Evolutionary conservation across 2,888 invertebrate genomes (phyloP), one percentile per base, ranked within the genome.

Genomic region (Acronicta leporina): DNA sequence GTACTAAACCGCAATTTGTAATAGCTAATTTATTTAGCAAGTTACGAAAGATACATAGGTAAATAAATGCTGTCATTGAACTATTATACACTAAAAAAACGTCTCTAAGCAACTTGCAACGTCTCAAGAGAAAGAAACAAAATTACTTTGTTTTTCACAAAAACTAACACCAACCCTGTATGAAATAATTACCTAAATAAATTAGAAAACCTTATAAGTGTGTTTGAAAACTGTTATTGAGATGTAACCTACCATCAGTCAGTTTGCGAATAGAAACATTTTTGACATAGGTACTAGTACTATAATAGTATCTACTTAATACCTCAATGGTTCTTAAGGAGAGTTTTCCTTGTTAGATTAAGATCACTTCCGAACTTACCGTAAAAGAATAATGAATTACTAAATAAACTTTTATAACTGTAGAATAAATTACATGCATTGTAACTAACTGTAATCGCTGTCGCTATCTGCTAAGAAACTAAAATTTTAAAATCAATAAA

Each of bases 1-100:
- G 50, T 57, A 63, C 20, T 40, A 38, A 61, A 69, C 56, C 66
- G 45, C 63, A 69, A 55, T 61, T 60, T 58, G 63, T 53, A 55
- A 54, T 53, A 27, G 10, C 46, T 53, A 45, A 71, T 69, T 72
- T 47, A 45, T n/a, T 60, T 74, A 53, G 48, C n/a, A 46, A 30
- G 53, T 55, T 54, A 49, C 46, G 2, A 54, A 20, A 30, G 13
- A 27, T 6, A 20, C 5, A 25, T 42, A 27, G 16, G 10, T 50
- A 46, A 9, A 30, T 67, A 60, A 14, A 20, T 38, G 35, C 45
- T 16, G 33, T 38, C 38, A 38, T 38, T 38, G 11, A 33, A 11
- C 11, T 33, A 33, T 1, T 11, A 30, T 30, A 30, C 3, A 9
- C 27, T 27, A 27, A 30, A 0, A 30, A 30, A 0, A 33, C 11